phyloP scores from a whole-genome alignment of 2,888 invertebrate species.

The Oasisia sp. region DNA sequence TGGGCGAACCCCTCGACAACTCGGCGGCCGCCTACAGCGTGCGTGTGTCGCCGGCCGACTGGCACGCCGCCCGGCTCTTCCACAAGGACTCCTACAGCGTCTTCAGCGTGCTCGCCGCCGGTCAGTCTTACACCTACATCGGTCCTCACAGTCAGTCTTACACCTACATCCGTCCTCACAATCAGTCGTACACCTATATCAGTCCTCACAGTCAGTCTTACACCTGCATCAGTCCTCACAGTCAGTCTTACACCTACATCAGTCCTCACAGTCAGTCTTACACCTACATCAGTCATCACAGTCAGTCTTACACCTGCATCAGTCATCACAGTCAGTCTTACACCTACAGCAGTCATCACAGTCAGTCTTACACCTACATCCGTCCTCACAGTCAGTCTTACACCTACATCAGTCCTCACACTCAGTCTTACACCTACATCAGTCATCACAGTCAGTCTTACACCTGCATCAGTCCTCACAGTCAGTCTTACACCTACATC shows the following conservation, averaged over 20 bases:
- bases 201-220: neutral
- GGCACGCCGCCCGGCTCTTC: neutral
- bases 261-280: no score
- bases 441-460: no score
- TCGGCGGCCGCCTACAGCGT: neutral
- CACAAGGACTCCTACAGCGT: neutral
- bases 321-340: neutral
- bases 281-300: no score
- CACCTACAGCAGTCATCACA: neutral
- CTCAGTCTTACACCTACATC: neutral
- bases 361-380: no score
- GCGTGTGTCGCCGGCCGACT: neutral
- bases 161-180: neutral
- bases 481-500: no score
- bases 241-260: neutral
- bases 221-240: neutral
- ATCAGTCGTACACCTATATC: neutral
- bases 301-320: no score
- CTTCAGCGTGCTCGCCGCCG: neutral
- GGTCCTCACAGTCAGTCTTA: neutral
- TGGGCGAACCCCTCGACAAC: neutral
- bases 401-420: no score
- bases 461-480: no score
- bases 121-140: neutral
- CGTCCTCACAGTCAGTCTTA: no score